Evolutionary conservation across 2,113 vertebrate genomes (phyloP).

Genomic region (Cottus gobio): DNA sequence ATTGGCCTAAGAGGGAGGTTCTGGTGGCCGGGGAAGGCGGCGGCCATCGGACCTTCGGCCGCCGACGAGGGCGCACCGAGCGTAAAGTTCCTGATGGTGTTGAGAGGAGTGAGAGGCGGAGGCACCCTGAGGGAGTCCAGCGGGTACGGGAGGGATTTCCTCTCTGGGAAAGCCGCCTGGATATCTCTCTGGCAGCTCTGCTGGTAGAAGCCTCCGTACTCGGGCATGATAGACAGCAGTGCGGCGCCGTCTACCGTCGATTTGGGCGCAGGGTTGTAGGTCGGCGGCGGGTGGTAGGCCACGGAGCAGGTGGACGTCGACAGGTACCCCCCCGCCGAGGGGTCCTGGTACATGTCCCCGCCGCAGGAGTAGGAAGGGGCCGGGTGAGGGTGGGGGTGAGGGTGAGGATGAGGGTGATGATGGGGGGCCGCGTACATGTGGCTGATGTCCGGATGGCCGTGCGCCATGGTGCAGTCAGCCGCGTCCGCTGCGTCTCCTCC

Average conservation of each 20-base stretch:
- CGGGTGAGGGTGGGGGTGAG: constrained; percentile 83
- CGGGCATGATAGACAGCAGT: constrained; percentile 90
- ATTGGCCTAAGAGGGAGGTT: constrained; percentile 90
- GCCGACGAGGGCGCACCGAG: constrained; percentile 80
- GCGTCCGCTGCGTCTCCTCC: constrained; percentile 41
- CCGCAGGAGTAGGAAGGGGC: constrained; percentile 86
- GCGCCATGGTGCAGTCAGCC: constrained; percentile 85
- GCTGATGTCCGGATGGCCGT: constrained; percentile 88
- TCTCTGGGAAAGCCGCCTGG: constrained; percentile 84
- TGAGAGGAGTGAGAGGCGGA: constrained; percentile 93
- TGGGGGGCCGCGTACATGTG: constrained; percentile 90
- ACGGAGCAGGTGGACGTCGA: constrained; percentile 84
- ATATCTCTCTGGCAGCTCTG: constrained; percentile 89
- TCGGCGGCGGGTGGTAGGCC: constrained; percentile 85
- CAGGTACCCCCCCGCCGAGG: constrained; percentile 83
- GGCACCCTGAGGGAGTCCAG: constrained; percentile 89
- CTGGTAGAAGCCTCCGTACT: constrained; percentile 91
- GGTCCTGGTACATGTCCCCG: constrained; percentile 90
- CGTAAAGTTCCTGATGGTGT: constrained; percentile 94
- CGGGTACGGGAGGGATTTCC: constrained; percentile 90
- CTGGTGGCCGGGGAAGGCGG: constrained; percentile 84
- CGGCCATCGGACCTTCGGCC: constrained; percentile 77
- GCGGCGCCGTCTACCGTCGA: constrained; percentile 81
- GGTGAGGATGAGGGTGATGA: constrained; percentile 36
- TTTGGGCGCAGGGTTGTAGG: constrained; percentile 87